Evolutionary conservation across 1,140 invertebrate genomes (phyloP).

Genomic region (Phymastichus coffea): DNA sequence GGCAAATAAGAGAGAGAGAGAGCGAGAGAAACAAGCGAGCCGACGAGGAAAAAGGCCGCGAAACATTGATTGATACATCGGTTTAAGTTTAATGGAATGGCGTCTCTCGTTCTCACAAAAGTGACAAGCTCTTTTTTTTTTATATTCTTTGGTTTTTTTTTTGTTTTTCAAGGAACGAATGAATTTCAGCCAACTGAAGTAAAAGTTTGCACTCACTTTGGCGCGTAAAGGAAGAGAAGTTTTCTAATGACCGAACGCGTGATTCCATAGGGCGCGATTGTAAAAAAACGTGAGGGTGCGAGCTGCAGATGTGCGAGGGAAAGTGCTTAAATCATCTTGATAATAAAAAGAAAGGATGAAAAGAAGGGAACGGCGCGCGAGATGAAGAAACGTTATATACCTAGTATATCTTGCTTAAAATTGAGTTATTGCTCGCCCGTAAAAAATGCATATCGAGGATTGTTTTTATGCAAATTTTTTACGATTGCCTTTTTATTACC

Average conservation of each 20-base stretch:
- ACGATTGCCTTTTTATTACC: too few relatives aligned
- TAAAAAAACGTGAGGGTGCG: background rate
- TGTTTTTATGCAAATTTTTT: too few relatives aligned
- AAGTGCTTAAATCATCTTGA: conserved; percentile 8
- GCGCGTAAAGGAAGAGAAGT: background rate
- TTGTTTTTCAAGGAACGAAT: too few relatives aligned
- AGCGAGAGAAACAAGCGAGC: background rate
- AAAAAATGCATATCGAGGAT: too few relatives aligned
- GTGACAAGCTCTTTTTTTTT: too few relatives aligned
- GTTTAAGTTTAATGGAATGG: conserved; percentile 23
- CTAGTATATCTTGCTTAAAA: conserved; percentile 17
- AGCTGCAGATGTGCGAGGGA: conserved; percentile 12
- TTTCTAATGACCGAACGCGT: conserved; percentile 14
- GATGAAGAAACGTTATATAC: background rate
- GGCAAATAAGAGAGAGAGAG: background rate
- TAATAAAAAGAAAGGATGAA: background rate
- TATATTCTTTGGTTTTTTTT: too few relatives aligned
- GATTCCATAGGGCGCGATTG: background rate
- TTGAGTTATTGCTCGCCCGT: conserved; percentile 1
- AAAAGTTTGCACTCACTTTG: background rate
- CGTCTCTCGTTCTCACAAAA: too few relatives aligned
- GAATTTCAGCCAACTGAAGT: too few relatives aligned
- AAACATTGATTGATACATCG: conserved; percentile 27
- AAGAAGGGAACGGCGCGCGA: background rate
- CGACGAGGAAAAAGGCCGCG: background rate